Evolutionary conservation across 2,888 invertebrate species (phyloP).

Genomic region (Tyria jacobaeae): DNA sequence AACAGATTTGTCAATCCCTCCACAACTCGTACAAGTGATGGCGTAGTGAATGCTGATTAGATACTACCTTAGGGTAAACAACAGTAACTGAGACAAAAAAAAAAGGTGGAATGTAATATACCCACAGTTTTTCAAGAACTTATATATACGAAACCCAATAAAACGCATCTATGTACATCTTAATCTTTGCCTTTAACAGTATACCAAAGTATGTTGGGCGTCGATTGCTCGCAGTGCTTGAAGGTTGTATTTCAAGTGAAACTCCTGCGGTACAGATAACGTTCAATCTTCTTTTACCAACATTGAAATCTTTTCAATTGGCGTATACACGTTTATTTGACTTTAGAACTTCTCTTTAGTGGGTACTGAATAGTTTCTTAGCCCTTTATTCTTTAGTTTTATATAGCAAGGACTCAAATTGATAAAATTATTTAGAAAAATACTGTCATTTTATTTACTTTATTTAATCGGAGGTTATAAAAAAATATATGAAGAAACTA

Average conservation of each 20-base stretch:
- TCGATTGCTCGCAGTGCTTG: constrained; percentile 72
- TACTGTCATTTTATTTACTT: too few relatives aligned
- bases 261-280: constrained; percentile 77
- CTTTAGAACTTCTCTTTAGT: constrained; percentile 1
- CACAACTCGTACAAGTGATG: too few relatives aligned
- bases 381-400: too few relatives aligned
- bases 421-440: too few relatives aligned
- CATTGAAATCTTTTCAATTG: constrained; percentile 65
- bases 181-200: constrained; percentile 61
- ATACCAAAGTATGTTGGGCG: constrained; percentile 61
- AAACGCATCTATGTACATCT: neutral
- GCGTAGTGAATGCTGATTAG: too few relatives aligned
- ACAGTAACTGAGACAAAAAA: too few relatives aligned
- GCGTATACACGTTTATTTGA: constrained; percentile 12
- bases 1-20: too few relatives aligned
- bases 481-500: neutral
- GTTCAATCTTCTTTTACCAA: constrained; percentile 70
- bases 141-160: neutral
- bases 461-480: too few relatives aligned
- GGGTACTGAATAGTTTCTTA: neutral
- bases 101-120: too few relatives aligned
- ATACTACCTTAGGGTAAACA: too few relatives aligned
- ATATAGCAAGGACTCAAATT: too few relatives aligned
- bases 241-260: constrained; percentile 73
- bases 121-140: too few relatives aligned